Conservation (phyloP, 1,140 invertebrate genomes). For the Caerostris darwini region DNA sequence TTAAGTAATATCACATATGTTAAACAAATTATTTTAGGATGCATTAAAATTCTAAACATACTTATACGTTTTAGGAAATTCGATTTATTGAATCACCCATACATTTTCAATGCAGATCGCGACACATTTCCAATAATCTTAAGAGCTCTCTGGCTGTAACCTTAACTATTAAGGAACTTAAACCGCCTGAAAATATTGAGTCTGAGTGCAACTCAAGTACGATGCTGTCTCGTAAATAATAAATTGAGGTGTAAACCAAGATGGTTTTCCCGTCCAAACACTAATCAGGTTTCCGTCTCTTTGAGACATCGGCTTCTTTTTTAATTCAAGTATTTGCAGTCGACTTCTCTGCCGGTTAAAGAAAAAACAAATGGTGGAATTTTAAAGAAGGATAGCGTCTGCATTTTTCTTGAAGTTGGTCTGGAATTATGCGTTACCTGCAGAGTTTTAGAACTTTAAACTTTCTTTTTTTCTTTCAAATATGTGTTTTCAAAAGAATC, state of each 20-base stretch:
- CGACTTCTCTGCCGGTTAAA: not conserved
- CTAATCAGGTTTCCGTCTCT: constrained; percentile 42
- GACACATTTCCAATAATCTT: not conserved
- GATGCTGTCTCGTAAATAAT: constrained; percentile 24
- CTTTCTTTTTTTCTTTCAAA: no score
- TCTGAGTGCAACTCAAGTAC: not conserved
- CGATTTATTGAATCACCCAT: not conserved
- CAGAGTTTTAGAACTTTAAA: not conserved
- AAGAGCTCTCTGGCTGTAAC: not conserved
- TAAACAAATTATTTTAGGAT: not conserved
- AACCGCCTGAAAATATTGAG: not conserved
- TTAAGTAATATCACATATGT: no score
- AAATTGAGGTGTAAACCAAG: constrained; percentile 17
- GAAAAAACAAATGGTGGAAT: not conserved
- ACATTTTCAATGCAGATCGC: not conserved
- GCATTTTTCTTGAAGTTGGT: not conserved
- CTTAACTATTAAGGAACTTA: constrained; percentile 27
- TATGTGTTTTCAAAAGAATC: no score
- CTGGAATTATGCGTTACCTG: constrained; percentile 2
- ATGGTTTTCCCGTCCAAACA: not conserved
- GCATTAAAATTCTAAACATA: not conserved
- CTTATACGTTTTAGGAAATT: not conserved
- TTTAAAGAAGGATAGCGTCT: constrained; percentile 29
- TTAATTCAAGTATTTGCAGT: constrained; percentile 22
- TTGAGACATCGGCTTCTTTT: constrained; percentile 17